phyloP scores from a whole-genome alignment of 2,797 vertebrate species.

The Lycodopsis pacificus region DNA sequence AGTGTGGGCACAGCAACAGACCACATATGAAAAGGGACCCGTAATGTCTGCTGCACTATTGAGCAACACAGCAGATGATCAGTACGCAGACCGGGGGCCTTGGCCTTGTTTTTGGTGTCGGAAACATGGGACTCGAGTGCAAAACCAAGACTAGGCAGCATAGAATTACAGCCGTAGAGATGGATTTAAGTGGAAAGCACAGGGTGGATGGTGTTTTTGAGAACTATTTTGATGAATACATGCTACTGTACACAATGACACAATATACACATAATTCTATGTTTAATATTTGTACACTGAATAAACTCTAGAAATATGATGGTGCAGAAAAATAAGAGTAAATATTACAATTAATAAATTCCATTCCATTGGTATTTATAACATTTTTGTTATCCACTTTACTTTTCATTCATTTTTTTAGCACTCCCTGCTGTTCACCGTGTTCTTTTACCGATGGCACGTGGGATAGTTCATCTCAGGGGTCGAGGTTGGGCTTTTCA shows the following conservation, averaged over 20 bases:
- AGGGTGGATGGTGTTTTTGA: constrained; percentile 22
- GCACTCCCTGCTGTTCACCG: constrained; percentile 43
- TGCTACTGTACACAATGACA: constrained; percentile 33
- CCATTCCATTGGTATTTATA: background rate
- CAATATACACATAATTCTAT: constrained; percentile 46
- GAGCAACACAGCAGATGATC: constrained; percentile 13
- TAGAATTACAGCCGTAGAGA: constrained; percentile 2
- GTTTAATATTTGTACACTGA: constrained; percentile 60
- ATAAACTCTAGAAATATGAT: constrained; percentile 35
- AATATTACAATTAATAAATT: constrained; percentile 31
- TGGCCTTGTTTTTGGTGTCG: constrained; percentile 21
- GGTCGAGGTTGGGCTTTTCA: constrained; percentile 46
- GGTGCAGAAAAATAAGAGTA: background rate
- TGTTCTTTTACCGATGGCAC: constrained; percentile 40
- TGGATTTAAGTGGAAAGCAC: constrained; percentile 1
- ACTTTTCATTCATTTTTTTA: constrained; percentile 34
- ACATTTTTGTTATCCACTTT: constrained; percentile 21
- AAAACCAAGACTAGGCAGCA: constrained; percentile 6
- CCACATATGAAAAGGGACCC: background rate
- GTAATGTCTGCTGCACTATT: constrained; percentile 29
- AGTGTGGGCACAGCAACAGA: constrained; percentile 1
- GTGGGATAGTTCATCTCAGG: constrained; percentile 66
- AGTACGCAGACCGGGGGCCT: background rate
- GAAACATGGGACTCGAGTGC: constrained; percentile 24
- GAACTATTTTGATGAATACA: constrained; percentile 32